phyloP scores from a whole-genome alignment of 1,140 invertebrate genomes.

The Saccostrea cuccullata region DNA sequence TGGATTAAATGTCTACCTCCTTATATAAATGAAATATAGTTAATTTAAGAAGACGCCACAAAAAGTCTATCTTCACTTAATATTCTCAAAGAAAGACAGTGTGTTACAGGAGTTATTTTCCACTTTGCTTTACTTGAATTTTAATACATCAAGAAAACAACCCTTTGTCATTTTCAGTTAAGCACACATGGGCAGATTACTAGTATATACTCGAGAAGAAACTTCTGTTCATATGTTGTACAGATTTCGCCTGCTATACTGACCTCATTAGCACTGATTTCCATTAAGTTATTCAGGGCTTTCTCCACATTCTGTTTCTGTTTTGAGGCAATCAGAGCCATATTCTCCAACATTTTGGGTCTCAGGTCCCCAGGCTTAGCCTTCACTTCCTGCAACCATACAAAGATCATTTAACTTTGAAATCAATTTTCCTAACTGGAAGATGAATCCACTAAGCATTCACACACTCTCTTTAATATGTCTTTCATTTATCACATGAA shows the following conservation, averaged over 20 bases:
- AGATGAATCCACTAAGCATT: too few relatives aligned
- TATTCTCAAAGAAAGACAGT: not conserved
- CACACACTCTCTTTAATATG: too few relatives aligned
- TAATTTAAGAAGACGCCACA: too few relatives aligned
- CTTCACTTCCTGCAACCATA: constrained; percentile 84
- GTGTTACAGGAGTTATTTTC: not conserved
- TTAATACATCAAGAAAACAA: too few relatives aligned
- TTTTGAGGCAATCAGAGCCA: constrained; percentile 89
- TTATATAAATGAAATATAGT: too few relatives aligned
- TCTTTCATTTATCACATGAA: too few relatives aligned
- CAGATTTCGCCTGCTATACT: not conserved
- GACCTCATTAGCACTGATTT: constrained; percentile 83
- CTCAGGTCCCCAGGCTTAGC: constrained; percentile 84
- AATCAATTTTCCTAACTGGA: too few relatives aligned
- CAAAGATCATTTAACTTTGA: not conserved
- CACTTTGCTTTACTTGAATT: too few relatives aligned
- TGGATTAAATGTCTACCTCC: too few relatives aligned
- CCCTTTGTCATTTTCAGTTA: too few relatives aligned
- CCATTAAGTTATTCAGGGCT: constrained; percentile 89
- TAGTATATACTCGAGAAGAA: not conserved
- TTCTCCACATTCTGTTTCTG: constrained; percentile 92
- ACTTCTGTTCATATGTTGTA: not conserved
- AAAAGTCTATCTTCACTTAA: too few relatives aligned
- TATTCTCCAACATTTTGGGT: constrained; percentile 87
- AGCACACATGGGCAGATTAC: not conserved